These are phyloP conservation scores for Tachuris rubrigastra DNA, from an alignment of 2,113 vertebrate genomes.

Conservation along the genomic window DNA sequence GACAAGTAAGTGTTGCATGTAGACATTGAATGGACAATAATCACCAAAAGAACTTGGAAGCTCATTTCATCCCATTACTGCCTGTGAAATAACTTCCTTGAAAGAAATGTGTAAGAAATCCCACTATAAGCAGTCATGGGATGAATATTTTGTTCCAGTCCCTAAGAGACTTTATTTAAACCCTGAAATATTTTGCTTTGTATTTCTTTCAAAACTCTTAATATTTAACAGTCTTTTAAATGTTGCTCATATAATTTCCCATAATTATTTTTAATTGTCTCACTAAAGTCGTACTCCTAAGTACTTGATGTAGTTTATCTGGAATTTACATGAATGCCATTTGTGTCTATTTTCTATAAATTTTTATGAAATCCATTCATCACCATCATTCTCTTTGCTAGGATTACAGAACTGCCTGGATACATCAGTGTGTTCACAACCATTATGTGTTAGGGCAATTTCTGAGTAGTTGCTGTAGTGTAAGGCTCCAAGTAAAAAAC, in stretches of 20 bases:
- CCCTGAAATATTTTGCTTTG: background rate
- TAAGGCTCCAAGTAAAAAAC: background rate
- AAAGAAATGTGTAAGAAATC: background rate
- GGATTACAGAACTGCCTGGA: background rate
- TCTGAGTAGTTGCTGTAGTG: background rate
- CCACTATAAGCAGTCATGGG: background rate
- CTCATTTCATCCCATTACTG: background rate
- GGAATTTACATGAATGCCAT: background rate
- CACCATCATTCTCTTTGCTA: background rate
- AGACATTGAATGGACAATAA: background rate
- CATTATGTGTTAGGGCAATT: background rate
- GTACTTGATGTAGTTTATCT: background rate
- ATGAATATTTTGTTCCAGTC: background rate
- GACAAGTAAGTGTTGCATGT: background rate
- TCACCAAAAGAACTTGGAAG: background rate
- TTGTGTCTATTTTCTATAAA: background rate
- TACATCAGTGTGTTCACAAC: background rate
- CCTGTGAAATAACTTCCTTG: background rate
- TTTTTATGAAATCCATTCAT: background rate
- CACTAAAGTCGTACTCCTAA: background rate
- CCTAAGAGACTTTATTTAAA: background rate
- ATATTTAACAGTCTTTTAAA: background rate
- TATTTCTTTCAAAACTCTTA: background rate
- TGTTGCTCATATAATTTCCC: background rate
- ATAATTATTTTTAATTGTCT: background rate